These are phyloP conservation scores for Lepus americanus DNA, from an alignment of 2,113 vertebrate genomes.

Conservation along the genomic window DNA sequence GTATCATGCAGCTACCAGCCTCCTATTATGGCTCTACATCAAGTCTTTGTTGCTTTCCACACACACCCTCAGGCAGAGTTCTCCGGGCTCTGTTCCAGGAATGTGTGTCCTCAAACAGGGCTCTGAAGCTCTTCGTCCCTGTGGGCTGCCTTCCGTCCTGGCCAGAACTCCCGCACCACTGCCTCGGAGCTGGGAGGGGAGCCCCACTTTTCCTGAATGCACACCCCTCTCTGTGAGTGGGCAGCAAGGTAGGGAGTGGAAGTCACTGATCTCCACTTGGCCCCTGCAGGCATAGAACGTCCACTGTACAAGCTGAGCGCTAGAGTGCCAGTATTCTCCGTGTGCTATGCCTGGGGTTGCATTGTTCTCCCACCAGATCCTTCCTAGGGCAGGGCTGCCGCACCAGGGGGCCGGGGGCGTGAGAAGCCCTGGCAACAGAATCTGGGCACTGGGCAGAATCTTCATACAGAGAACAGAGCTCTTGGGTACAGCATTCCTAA, in stretches of 20 bases:
- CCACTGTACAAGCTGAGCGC: background rate
- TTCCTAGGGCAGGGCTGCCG: background rate
- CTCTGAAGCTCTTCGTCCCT: background rate
- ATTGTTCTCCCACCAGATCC: background rate
- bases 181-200: background rate
- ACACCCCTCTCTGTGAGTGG: background rate
- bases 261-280: background rate
- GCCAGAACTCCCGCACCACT: background rate
- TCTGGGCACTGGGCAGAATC: background rate
- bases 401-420: background rate
- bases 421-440: background rate
- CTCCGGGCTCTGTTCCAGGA: background rate
- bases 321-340: background rate
- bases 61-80: background rate
- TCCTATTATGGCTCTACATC: background rate
- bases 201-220: background rate
- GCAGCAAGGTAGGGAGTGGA: background rate
- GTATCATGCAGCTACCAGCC: background rate
- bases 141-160: background rate
- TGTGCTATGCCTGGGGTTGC: background rate
- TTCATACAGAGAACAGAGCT: background rate
- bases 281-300: background rate
- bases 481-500: background rate
- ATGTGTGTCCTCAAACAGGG: background rate
- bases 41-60: constrained; percentile 38